phyloP scores from a whole-genome alignment of 64 coral and sea anemone species.

The Porites lutea region DNA sequence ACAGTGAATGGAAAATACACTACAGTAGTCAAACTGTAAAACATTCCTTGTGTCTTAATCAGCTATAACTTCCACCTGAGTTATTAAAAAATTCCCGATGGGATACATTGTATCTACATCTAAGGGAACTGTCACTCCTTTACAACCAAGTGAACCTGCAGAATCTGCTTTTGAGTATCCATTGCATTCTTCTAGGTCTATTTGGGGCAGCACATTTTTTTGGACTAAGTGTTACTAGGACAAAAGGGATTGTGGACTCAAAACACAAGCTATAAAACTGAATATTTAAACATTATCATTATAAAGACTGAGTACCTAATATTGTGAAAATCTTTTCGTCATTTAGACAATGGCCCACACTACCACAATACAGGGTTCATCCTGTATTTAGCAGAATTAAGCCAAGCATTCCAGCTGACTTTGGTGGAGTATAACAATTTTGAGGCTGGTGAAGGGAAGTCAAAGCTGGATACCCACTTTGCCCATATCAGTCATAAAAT shows the following conservation, averaged over 20 bases:
- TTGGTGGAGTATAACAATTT: conserved; percentile 6
- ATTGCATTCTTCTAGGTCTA: too few species aligned
- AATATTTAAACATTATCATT: background rate
- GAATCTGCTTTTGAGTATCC: too few species aligned
- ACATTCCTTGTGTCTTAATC: too few species aligned
- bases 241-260: background rate
- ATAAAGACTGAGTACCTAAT: background rate
- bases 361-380: background rate
- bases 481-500: conserved; percentile 5
- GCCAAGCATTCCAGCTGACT: background rate
- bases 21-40: too few species aligned
- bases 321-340: background rate
- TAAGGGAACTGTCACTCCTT: too few species aligned
- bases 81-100: too few species aligned
- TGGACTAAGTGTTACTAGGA: background rate
- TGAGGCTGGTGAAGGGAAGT: conserved; percentile 19
- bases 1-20: too few species aligned
- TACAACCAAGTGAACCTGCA: too few species aligned
- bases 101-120: too few species aligned
- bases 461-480: conserved; percentile 7
- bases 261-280: background rate
- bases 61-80: too few species aligned
- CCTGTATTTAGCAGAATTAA: background rate
- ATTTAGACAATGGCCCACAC: background rate
- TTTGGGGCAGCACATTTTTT: background rate